These are phyloP conservation scores for Astatoreochromis straeleni DNA, from an alignment of 2,113 vertebrate species.

Conservation along the genomic window DNA sequence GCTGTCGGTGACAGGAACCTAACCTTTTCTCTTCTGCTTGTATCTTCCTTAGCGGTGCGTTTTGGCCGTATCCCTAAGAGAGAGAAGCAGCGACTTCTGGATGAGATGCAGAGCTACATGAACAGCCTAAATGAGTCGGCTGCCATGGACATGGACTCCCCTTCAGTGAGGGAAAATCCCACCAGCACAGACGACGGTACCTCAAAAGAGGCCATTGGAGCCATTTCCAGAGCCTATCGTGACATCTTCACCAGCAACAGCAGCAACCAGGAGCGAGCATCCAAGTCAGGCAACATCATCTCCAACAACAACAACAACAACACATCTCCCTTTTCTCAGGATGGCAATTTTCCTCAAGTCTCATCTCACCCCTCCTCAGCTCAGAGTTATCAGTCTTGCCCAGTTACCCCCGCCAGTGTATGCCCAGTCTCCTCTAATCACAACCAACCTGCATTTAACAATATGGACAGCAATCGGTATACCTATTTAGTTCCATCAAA, in stretches of 20 bases:
- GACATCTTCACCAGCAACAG: conserved; percentile 64
- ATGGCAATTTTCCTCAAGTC: conserved; percentile 42
- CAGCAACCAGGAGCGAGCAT: conserved; percentile 41
- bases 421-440: conserved; percentile 46
- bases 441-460: conserved; percentile 52
- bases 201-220: conserved; percentile 70
- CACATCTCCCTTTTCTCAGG: conserved; percentile 52
- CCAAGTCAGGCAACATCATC: conserved; percentile 43
- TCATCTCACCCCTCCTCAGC: conserved; percentile 9
- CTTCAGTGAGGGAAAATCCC: conserved; percentile 26
- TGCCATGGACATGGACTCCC: conserved; percentile 60
- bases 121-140: conserved; percentile 74
- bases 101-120: conserved; percentile 81
- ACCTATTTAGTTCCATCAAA: conserved; percentile 43
- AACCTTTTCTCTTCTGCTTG: background rate
- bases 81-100: conserved; percentile 77
- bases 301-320: conserved; percentile 15
- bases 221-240: conserved; percentile 71
- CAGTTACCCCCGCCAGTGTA: background rate
- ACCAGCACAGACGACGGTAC: conserved; percentile 47
- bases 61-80: conserved; percentile 79
- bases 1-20: background rate
- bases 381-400: conserved; percentile 53
- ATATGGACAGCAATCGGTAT: conserved; percentile 55
- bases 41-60: conserved; percentile 69